Conservation (phyloP, 2,797 vertebrate genomes). For the Erethizon dorsatum region DNA sequence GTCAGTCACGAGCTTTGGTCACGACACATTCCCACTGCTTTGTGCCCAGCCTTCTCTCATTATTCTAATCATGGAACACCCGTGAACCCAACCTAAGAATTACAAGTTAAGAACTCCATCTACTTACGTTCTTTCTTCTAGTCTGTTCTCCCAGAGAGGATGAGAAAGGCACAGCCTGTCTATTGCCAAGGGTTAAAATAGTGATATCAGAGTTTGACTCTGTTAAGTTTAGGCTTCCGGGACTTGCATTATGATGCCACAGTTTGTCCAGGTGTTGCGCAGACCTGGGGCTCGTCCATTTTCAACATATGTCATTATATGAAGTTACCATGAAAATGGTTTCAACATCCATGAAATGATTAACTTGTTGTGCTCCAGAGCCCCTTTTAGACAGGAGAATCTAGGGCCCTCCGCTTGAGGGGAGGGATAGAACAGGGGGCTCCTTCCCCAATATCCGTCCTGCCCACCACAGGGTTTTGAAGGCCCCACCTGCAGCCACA, state of each 20-base stretch:
- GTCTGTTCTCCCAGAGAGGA: neutral
- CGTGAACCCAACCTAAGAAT: neutral
- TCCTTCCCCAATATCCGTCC: neutral
- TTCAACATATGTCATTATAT: neutral
- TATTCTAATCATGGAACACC: neutral
- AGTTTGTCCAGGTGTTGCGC: neutral
- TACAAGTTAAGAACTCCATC: neutral
- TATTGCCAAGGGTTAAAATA: neutral
- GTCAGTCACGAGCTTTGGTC: neutral
- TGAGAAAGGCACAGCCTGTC: neutral
- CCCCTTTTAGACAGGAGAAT: neutral
- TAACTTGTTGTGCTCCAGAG: neutral
- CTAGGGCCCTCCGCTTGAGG: neutral
- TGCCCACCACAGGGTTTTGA: constrained; percentile 82
- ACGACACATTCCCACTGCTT: neutral
- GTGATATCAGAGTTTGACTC: neutral
- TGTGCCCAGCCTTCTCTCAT: neutral
- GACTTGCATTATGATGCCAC: neutral
- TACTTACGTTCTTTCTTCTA: neutral
- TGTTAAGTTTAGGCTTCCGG: neutral
- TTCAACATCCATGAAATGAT: neutral
- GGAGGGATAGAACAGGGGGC: neutral
- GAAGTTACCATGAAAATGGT: neutral
- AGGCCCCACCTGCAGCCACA: constrained; percentile 86
- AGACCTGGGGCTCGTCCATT: neutral